phyloP scores from a whole-genome alignment of 2,797 vertebrate species.

The Holocentrus rufus region DNA sequence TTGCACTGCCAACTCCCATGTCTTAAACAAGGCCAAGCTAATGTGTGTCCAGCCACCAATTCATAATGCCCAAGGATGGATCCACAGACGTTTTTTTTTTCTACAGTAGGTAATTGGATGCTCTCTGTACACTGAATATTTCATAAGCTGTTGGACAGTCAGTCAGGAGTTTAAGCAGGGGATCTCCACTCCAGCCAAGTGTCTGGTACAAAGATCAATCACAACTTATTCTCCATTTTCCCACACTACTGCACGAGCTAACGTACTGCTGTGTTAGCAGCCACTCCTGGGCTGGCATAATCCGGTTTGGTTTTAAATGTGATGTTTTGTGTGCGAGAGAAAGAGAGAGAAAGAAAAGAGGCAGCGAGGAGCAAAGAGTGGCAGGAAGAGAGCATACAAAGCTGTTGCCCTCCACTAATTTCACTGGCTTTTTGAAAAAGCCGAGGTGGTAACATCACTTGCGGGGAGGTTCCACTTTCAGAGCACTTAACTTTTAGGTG shows the following conservation, averaged over 20 bases:
- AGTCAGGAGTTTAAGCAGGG: conserved; percentile 43
- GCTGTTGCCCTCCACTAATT: conserved; percentile 35
- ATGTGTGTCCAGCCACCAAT: conserved; percentile 15
- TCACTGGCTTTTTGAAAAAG: conserved; percentile 28
- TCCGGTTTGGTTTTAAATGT: conserved; percentile 44
- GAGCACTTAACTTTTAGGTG: conserved; percentile 47
- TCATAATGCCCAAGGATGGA: conserved; percentile 18
- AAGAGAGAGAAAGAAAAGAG: not conserved
- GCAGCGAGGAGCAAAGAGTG: conserved; percentile 2
- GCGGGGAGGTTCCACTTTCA: conserved; percentile 42
- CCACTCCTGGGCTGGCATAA: conserved; percentile 32
- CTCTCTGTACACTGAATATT: conserved; percentile 54
- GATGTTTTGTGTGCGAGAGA: conserved; percentile 23
- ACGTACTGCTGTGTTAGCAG: conserved; percentile 50
- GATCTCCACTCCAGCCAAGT: conserved; percentile 59
- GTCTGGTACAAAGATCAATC: conserved; percentile 64
- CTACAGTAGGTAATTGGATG: conserved; percentile 53
- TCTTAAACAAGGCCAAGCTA: conserved; percentile 34
- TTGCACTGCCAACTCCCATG: conserved; percentile 25
- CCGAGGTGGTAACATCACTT: conserved; percentile 42
- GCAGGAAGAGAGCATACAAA: not conserved
- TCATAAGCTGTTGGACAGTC: conserved; percentile 58
- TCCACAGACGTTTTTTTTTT: conserved; percentile 7
- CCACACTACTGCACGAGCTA: conserved; percentile 45
- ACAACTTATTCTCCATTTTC: conserved; percentile 58